Base-by-base conservation (phyloP, 2,888 invertebrate species). In the Caenorhabditis doughertyi region DNA sequence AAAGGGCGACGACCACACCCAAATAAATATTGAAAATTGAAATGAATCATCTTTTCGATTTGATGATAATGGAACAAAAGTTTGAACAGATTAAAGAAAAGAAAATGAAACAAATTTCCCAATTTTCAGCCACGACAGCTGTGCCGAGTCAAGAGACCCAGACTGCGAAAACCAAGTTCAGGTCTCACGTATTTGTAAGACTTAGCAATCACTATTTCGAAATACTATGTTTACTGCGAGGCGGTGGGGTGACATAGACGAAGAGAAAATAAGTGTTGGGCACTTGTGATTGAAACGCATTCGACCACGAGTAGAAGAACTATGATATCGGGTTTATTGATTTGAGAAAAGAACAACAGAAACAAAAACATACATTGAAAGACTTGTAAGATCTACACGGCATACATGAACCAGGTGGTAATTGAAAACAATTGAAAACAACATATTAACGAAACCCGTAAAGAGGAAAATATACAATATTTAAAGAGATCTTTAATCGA, bases 151-250 rank as follows among this genome's bases (percentile, higher is more conserved):
- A 9, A 39, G 39, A 74, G 73, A 64, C 73, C 53, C 73, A 73
- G 73, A 65, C 56, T 23, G 25, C 9, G 7, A 49, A 53, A 56
- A 3, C 16, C n/a, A n/a, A n/a, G n/a, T n/a, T n/a, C n/a, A n/a
- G n/a, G 16, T 65, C 23, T 51, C 53, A 58, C 29, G 4, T 29
- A 60, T 18, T n/a, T n/a, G n/a, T n/a, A n/a, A n/a, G n/a, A 47
- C 65, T 67, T 76, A 76, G 76, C 76, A 76, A 76, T 67, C 64
- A 76, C 27, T 60, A 60, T 76, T 67, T 51, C 76, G 68, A 67
- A 76, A 76, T 60, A 18, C 32, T 29, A 29, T 74, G 68, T 76
- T 76, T 76, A 76, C 55, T 29, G 44, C 35, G 23, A 25, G 13
- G 32, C 25, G 49, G 18, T 35, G 60, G 16, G 44, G 49, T 42